Conservation (phyloP, 2,888 invertebrate species). For the Drosophila sordidula region DNA sequence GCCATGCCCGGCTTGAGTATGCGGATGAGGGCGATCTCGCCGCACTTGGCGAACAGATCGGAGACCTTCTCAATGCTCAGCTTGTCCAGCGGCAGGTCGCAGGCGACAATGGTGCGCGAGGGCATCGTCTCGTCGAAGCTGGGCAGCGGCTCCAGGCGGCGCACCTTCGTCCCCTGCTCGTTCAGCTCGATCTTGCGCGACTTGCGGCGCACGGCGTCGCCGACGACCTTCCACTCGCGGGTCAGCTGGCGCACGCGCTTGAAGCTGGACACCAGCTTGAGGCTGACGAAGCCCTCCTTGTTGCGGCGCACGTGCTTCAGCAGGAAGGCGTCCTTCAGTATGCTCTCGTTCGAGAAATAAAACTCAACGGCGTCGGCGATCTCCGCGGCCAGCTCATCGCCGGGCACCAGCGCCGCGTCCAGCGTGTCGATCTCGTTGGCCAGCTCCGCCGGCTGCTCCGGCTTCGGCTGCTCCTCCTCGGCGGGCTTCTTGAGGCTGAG, state of each 20-base stretch:
- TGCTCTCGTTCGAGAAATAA: slow-evolving; percentile 97
- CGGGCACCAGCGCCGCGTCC: slow-evolving; percentile 86
- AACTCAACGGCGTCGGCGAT: slow-evolving; percentile 96
- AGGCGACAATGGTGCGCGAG: slow-evolving; percentile 95
- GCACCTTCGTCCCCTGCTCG: slow-evolving; percentile 94
- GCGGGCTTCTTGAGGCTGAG: slow-evolving; percentile 72
- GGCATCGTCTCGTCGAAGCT: slow-evolving; percentile 96
- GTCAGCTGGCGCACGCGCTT: slow-evolving; percentile 97
- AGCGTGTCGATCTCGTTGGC: slow-evolving; percentile 82
- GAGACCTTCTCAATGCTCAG: slow-evolving; percentile 96
- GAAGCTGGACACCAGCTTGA: slow-evolving; percentile 97
- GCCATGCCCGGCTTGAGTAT: slow-evolving; percentile 95
- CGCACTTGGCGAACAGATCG: slow-evolving; percentile 94
- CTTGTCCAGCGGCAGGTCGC: slow-evolving; percentile 93
- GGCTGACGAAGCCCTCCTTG: slow-evolving; percentile 97
- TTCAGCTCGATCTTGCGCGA: slow-evolving; percentile 94
- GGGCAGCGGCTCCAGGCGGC: slow-evolving; percentile 93
- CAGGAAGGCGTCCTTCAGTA: slow-evolving; percentile 97
- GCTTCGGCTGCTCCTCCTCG: slow-evolving; percentile 36
- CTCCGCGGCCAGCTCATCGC: slow-evolving; percentile 91
- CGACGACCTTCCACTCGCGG: slow-evolving; percentile 97
- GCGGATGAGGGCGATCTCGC: slow-evolving; percentile 95
- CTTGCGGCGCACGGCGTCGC: slow-evolving; percentile 92
- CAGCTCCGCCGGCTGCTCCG: slow-evolving; percentile 30
- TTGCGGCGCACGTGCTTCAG: slow-evolving; percentile 97